phyloP scores from a whole-genome alignment of 2,113 vertebrate genomes.

The Onychorhynchus coronatus region DNA sequence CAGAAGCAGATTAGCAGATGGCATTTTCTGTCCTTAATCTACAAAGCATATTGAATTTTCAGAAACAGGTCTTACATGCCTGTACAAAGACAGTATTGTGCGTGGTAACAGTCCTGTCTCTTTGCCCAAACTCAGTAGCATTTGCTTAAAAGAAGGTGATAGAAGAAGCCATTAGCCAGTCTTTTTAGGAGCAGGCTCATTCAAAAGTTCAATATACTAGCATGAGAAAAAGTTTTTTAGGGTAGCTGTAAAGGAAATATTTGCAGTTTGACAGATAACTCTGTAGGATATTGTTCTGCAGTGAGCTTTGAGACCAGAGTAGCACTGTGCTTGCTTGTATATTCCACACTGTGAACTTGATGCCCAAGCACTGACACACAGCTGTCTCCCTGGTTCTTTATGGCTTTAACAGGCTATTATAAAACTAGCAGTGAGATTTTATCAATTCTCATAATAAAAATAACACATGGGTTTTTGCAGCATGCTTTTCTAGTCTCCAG shows the following conservation, averaged over 20 bases:
- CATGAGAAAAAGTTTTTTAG: neutral
- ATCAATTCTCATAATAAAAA: slow-evolving; percentile 15
- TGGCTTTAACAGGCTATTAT: neutral
- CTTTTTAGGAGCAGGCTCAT: neutral
- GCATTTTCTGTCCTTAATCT: neutral
- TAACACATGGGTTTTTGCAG: neutral
- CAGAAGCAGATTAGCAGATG: neutral
- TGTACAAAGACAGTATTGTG: neutral
- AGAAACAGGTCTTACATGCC: neutral
- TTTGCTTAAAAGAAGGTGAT: neutral
- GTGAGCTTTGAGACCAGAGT: neutral
- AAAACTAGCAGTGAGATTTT: neutral
- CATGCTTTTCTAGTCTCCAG: neutral
- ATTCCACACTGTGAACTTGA: neutral
- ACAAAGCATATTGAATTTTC: neutral
- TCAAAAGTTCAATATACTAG: neutral
- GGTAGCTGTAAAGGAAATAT: neutral
- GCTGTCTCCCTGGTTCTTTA: neutral
- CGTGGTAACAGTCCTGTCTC: neutral
- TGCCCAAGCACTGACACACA: neutral
- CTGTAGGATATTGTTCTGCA: neutral
- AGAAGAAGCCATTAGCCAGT: neutral
- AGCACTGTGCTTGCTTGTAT: neutral
- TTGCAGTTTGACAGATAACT: neutral
- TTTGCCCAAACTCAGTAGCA: neutral